Conservation (phyloP, 2,888 invertebrate genomes). For the Pyrocoelia pectoralis region DNA sequence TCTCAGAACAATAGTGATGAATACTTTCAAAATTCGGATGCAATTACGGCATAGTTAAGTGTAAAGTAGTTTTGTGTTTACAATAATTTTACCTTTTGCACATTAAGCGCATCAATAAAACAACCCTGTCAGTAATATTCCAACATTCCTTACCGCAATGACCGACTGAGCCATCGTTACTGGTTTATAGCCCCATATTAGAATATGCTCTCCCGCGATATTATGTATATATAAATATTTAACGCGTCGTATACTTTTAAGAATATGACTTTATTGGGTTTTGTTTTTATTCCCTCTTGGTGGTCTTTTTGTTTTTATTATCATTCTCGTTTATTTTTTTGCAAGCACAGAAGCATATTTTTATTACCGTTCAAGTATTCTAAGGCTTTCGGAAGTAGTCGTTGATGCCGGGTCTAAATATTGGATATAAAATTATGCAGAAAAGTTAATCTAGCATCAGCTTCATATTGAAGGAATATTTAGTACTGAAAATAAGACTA, state of each 20-base stretch:
- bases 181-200: slow-evolving; percentile 36
- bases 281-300: slow-evolving; percentile 16
- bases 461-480: slow-evolving; percentile 57
- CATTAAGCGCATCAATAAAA: slow-evolving; percentile 27
- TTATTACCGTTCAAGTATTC: slow-evolving; percentile 25
- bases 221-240: slow-evolving; percentile 37
- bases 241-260: slow-evolving; percentile 27
- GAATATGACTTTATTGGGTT: slow-evolving; percentile 31
- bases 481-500: slow-evolving; percentile 57
- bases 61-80: neutral
- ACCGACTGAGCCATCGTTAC: slow-evolving; percentile 37
- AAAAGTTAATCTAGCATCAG: slow-evolving; percentile 40
- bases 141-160: slow-evolving; percentile 36
- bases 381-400: slow-evolving; percentile 20
- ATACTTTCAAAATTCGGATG: too few relatives aligned
- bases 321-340: slow-evolving; percentile 14
- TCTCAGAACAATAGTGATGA: too few relatives aligned
- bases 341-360: slow-evolving; percentile 14
- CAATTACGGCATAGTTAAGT: slow-evolving; percentile 2
- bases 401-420: slow-evolving; percentile 29
- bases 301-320: slow-evolving; percentile 14
- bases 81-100: slow-evolving; percentile 25
- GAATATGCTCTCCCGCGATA: slow-evolving; percentile 35
- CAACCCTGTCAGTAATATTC: slow-evolving; percentile 32
- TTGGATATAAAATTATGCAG: slow-evolving; percentile 39